A percentile compares a stretch with the other conserved stretches of the same genome.
Evolutionary conservation across 2,113 vertebrate genomes (phyloP).

Genomic region (Apteryx mantelli): DNA sequence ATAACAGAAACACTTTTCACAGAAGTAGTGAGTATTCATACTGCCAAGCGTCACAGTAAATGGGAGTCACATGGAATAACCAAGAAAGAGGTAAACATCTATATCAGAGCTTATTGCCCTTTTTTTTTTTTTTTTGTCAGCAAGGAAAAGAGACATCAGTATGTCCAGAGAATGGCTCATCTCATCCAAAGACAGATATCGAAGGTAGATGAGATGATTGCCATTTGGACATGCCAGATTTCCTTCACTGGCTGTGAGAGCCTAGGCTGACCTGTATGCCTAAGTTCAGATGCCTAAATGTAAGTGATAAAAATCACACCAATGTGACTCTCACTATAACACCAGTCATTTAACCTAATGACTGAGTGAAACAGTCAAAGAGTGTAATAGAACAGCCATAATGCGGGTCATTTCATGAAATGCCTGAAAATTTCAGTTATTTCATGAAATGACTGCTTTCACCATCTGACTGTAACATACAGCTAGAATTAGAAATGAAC

Average conservation of each 20-base stretch:
- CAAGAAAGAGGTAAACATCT: background rate
- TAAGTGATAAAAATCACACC: slow-evolving; percentile 15
- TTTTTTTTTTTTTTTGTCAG: background rate
- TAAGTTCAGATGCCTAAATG: slow-evolving; percentile 29
- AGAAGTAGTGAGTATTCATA: background rate
- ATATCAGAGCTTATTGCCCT: background rate
- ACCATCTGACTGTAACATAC: slow-evolving; percentile 48
- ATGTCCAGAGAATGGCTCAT: background rate
- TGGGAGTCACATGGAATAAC: rapidly evolving
- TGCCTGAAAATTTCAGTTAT: slow-evolving; percentile 63
- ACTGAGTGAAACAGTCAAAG: slow-evolving; percentile 36
- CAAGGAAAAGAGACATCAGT: background rate
- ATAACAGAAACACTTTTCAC: background rate
- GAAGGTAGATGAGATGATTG: background rate
- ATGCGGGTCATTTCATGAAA: slow-evolving; percentile 54
- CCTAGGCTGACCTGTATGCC: background rate
- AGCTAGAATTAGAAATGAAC: slow-evolving; percentile 52
- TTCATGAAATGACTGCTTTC: slow-evolving; percentile 66
- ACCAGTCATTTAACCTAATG: slow-evolving; percentile 56
- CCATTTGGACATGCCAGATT: background rate
- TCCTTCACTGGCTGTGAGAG: background rate
- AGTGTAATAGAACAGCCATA: slow-evolving; percentile 35
- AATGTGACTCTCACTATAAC: slow-evolving; percentile 26
- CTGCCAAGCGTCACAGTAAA: background rate
- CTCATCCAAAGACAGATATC: background rate